A percentile compares a stretch with the other conserved stretches of the same genome.
phyloP scores from a whole-genome alignment of 2,113 vertebrate species.

The Condylura cristata region DNA sequence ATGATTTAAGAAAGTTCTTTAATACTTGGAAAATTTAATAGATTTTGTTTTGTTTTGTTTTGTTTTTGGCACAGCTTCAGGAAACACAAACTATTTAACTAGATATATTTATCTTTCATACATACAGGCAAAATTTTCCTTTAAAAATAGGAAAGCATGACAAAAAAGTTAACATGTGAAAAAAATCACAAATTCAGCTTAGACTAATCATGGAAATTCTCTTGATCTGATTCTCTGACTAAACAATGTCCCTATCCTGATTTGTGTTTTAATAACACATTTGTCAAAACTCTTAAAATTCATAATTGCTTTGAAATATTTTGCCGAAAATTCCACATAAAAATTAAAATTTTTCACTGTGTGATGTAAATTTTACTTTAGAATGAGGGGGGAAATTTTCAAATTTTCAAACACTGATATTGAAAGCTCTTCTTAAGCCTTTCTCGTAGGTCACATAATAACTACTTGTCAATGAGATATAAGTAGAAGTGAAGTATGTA shows the following conservation, averaged over 20 bases:
- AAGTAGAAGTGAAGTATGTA: background rate
- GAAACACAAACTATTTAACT: background rate
- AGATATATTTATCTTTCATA: background rate
- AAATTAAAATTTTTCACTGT: background rate
- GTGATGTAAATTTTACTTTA: background rate
- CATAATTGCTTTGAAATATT: background rate
- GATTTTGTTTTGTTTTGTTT: too few relatives aligned
- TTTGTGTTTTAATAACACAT: background rate
- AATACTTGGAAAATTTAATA: background rate
- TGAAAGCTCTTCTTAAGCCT: background rate
- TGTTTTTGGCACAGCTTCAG: background rate
- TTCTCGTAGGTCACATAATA: background rate
- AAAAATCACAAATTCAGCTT: background rate
- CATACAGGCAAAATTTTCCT: background rate
- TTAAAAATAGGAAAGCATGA: background rate
- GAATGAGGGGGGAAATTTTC: background rate
- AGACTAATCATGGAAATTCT: background rate
- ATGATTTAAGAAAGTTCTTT: background rate
- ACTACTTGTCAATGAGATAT: background rate
- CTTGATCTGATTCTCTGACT: background rate
- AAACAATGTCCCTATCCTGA: background rate
- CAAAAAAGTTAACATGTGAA: background rate
- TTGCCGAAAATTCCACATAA: background rate
- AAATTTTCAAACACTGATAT: background rate
- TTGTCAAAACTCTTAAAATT: background rate